phyloP scores from a whole-genome alignment of 53 echinoderm and acorn worm genomes.

The Crossaster papposus region DNA sequence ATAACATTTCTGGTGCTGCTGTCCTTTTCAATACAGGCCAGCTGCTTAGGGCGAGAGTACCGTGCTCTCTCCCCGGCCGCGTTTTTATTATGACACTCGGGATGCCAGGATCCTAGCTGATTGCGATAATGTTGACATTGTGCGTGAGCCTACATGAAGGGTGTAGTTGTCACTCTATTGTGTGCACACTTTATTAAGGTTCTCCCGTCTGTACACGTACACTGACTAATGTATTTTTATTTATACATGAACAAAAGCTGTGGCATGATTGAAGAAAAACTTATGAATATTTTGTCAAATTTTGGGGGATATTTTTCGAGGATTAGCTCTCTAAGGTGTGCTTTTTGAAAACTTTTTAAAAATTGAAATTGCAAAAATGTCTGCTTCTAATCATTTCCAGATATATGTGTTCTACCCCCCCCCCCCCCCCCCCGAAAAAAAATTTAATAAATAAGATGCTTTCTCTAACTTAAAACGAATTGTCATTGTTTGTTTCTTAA shows the following conservation, averaged over 20 bases:
- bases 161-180: slow-evolving; percentile 39
- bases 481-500: too few species aligned
- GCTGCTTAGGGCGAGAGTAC: slow-evolving; percentile 23
- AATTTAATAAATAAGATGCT: too few species aligned
- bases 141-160: slow-evolving; percentile 20
- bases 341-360: neutral
- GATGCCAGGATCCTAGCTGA: neutral
- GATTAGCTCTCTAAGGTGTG: neutral
- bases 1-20: slow-evolving; percentile 52
- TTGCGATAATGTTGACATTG: slow-evolving; percentile 53
- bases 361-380: neutral
- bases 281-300: slow-evolving; percentile 30
- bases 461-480: too few species aligned
- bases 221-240: slow-evolving; percentile 21
- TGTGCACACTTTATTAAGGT: slow-evolving; percentile 30
- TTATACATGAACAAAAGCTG: neutral
- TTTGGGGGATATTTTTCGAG: neutral
- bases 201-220: slow-evolving; percentile 18
- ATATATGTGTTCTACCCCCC: too few species aligned
- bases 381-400: neutral
- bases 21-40: slow-evolving; percentile 40
- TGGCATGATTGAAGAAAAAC: slow-evolving; percentile 10
- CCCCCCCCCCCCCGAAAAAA: too few species aligned
- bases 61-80: neutral
- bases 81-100: slow-evolving; percentile 37